phyloP scores from a whole-genome alignment of 2,888 invertebrate genomes.

The Aphrophora alni region DNA sequence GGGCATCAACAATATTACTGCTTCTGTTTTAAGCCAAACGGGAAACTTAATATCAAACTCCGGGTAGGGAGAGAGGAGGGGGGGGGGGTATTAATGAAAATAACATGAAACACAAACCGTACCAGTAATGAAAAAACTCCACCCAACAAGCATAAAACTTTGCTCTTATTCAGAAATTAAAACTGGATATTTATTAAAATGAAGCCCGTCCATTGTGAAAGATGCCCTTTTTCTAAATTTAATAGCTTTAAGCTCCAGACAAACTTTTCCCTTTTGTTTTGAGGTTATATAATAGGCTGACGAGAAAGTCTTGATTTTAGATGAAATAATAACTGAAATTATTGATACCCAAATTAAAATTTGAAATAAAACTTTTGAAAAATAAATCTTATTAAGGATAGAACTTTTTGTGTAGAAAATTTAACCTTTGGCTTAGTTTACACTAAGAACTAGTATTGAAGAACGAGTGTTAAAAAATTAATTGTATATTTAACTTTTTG shows the following conservation, averaged over 20 bases:
- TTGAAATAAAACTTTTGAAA: no score
- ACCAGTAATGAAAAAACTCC: not conserved
- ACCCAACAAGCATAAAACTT: not conserved
- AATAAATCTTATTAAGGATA: no score
- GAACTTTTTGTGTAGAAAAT: no score
- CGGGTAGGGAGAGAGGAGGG: not conserved
- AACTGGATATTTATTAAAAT: not conserved
- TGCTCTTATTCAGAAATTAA: not conserved
- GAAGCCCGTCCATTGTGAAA: not conserved
- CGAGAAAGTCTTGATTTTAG: no score
- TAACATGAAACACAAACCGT: not conserved
- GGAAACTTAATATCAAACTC: not conserved
- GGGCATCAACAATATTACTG: not conserved
- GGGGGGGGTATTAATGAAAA: not conserved
- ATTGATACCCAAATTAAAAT: no score
- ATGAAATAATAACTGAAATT: no score
- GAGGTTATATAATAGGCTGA: no score
- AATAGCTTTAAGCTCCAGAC: not conserved
- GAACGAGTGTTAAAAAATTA: no score
- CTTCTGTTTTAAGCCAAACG: not conserved
- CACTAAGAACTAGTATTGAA: no score
- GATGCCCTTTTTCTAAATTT: not conserved
- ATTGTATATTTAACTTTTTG: no score
- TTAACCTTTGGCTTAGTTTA: no score
- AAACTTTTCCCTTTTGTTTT: no score